A percentile compares a stretch with the other conserved stretches of the same genome.
Conservation (phyloP, 2,113 vertebrate genomes). For the Thermophis baileyi region DNA sequence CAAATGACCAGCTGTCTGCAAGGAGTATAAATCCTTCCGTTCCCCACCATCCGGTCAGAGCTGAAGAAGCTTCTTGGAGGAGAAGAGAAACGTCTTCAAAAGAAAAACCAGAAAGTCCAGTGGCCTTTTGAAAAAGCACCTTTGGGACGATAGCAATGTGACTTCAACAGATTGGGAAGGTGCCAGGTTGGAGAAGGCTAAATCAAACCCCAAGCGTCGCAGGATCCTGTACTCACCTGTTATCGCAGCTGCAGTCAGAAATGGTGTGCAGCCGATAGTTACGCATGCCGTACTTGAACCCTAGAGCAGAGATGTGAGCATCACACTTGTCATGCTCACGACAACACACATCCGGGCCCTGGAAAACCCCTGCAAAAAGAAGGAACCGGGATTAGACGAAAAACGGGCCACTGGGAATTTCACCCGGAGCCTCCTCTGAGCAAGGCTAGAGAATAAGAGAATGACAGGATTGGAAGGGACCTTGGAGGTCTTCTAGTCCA, state of each 20-base stretch:
- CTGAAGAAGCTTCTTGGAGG: too few relatives aligned
- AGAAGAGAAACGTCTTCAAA: too few relatives aligned
- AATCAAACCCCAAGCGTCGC: too few relatives aligned
- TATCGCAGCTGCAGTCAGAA: conserved; percentile 87
- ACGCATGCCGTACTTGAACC: conserved; percentile 78
- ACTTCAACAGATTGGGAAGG: background rate
- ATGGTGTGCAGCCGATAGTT: conserved; percentile 85
- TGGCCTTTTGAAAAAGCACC: too few relatives aligned
- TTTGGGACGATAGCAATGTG: too few relatives aligned
- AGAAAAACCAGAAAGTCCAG: too few relatives aligned
- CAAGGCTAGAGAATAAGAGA: background rate
- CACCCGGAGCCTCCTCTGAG: background rate
- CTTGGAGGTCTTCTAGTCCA: too few relatives aligned
- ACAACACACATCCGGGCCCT: conserved; percentile 82
- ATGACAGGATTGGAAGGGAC: too few relatives aligned
- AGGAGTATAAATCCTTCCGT: too few relatives aligned
- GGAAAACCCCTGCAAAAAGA: conserved; percentile 75
- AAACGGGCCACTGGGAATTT: too few relatives aligned
- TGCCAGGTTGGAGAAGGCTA: background rate
- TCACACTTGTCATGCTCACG: conserved; percentile 84
- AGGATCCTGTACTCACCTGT: conserved; percentile 63
- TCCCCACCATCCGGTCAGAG: too few relatives aligned
- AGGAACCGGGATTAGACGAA: background rate
- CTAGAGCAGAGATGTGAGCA: conserved; percentile 75
- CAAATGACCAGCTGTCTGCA: too few relatives aligned